Percentiles rank a stretch among this genome's conserved stretches.
Conservation (phyloP, 2,888 invertebrate species). For the Chironomus riparius region DNA sequence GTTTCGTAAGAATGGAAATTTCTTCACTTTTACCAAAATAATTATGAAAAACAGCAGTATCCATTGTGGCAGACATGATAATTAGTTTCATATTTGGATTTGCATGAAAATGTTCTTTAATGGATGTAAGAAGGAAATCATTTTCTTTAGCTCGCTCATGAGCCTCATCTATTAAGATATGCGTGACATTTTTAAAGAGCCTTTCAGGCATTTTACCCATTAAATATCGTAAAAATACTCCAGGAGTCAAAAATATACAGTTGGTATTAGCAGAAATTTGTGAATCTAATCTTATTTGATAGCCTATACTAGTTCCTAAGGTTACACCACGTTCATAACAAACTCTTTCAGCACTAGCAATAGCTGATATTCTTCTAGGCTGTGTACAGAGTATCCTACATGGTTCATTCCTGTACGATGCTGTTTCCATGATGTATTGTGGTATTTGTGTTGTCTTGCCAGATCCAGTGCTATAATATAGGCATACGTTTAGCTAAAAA, state of each 20-base stretch:
- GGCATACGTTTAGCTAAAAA: not conserved
- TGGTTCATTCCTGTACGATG: constrained; percentile 48
- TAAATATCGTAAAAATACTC: constrained; percentile 76
- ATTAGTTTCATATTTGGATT: constrained; percentile 69
- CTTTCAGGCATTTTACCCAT: constrained; percentile 59
- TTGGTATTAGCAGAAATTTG: constrained; percentile 69
- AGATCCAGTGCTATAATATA: constrained; percentile 63
- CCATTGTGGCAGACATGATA: constrained; percentile 92
- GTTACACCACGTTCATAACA: constrained; percentile 61
- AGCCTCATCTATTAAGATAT: constrained; percentile 87
- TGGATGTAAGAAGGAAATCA: constrained; percentile 82
- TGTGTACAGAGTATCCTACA: constrained; percentile 89
- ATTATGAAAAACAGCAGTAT: constrained; percentile 60
- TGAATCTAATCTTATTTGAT: constrained; percentile 85
- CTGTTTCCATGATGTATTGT: constrained; percentile 80
- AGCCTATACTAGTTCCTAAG: constrained; percentile 66
- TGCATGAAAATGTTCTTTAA: constrained; percentile 63
- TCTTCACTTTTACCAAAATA: constrained; percentile 62
- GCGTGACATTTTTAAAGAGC: constrained; percentile 56
- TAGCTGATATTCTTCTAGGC: constrained; percentile 83
- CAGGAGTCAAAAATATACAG: constrained; percentile 86
- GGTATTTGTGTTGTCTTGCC: constrained; percentile 96
- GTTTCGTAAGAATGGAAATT: constrained; percentile 57
- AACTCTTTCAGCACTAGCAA: constrained; percentile 79
- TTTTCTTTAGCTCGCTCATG: constrained; percentile 84